Conservation (phyloP, 2,797 vertebrate species). For the Borostomias antarcticus region DNA sequence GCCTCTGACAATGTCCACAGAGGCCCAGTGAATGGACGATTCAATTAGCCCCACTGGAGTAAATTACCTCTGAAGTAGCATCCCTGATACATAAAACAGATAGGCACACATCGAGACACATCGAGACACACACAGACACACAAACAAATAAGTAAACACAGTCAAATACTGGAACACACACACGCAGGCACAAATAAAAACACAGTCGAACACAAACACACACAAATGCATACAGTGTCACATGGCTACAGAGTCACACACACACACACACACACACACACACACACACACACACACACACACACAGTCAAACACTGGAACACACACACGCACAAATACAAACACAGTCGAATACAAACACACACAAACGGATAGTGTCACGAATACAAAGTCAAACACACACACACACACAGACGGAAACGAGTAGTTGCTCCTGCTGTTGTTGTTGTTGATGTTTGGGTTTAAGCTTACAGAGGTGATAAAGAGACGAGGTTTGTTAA, state of each 20-base stretch:
- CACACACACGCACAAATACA: constrained; percentile 21
- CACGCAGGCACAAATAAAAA: constrained; percentile 44
- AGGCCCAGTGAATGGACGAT: constrained; percentile 76
- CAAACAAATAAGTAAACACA: too few species aligned
- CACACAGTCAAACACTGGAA: neutral
- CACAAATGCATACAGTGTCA: too few species aligned
- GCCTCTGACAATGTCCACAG: constrained; percentile 76
- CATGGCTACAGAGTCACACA: constrained; percentile 20
- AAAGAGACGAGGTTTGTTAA: constrained; percentile 33
- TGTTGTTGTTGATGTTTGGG: constrained; percentile 64
- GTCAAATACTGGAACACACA: neutral
- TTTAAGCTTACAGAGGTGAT: constrained; percentile 48
- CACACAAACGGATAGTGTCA: too few species aligned
- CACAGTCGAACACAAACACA: constrained; percentile 16
- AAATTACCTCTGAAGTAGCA: constrained; percentile 81
- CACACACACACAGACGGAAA: constrained; percentile 64
- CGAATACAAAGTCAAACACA: constrained; percentile 30
- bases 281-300: constrained; percentile 52
- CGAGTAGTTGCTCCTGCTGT: constrained; percentile 54
- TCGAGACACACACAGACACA: constrained; percentile 63
- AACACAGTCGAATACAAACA: constrained; percentile 13
- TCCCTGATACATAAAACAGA: constrained; percentile 79
- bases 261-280: constrained; percentile 62
- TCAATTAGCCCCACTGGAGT: constrained; percentile 83
- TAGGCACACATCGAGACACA: constrained; percentile 57